Base-by-base conservation (phyloP, 2,888 invertebrate genomes). In the Gastracanthus pulcherrimus region DNA sequence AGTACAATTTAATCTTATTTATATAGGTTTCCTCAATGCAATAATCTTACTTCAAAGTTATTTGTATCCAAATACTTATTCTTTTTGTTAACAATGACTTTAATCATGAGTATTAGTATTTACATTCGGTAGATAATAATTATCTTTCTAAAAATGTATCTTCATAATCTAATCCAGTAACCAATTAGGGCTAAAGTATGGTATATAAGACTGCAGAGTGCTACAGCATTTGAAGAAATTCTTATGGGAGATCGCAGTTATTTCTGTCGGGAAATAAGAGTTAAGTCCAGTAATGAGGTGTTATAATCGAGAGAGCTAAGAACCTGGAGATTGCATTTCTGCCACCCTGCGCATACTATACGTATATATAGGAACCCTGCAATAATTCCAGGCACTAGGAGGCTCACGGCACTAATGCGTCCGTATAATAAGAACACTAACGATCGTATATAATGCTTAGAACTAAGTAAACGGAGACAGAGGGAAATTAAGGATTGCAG, bases 311-410 rank as follows among this genome's bases (percentile, higher is more conserved):
- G 55, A 69, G 38, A n/a, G 72, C 67, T 74, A 62, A 76, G 58
- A 76, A 76, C 64, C 64, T 9, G 13, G 34, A 58, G 76, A 81
- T 81, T 76, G 66, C 71, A 81, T 76, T 76, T 76, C 76, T 51
- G 51, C 13, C 69, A 67, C 48, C 41, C 36, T 0, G 7, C 11
- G 41, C 34, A 16, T 36, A n/a, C n/a, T 45, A 67, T 13, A 19
- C 29, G 19, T 45, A 34, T 72, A 11, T 60, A n/a, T n/a, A 16
- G 62, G 36, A 55, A 66, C 19, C 60, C 60, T 36, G 71, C 58
- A 71, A 81, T 81, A 81, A 81, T 70, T 76, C 71, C 26, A 58
- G 48, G 9, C n/a, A 62, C 29, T n/a, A 23, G 16, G 2, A 13
- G 13, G 67, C 45, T 45, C 38, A 31, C 31, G 16, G 41, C 38